Conservation (phyloP, 2,113 vertebrate genomes). For the Pluvialis apricaria region DNA sequence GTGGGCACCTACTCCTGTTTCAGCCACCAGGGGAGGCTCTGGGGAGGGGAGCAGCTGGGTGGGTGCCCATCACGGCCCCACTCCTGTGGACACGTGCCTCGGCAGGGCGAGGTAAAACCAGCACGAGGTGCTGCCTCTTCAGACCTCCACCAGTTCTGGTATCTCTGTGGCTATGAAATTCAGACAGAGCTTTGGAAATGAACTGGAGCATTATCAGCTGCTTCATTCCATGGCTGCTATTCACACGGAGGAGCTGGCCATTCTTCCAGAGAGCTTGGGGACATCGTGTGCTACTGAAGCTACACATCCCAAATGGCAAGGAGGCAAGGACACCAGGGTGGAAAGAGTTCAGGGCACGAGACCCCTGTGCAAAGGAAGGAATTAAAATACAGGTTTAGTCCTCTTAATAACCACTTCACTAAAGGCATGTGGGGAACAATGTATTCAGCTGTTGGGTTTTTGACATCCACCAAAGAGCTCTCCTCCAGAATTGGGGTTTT, state of each 20-base stretch:
- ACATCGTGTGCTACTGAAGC: background rate
- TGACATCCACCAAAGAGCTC: background rate
- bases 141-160: background rate
- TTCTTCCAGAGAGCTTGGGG: background rate
- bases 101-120: background rate
- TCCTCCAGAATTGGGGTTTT: background rate
- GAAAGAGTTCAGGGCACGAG: background rate
- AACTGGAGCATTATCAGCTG: background rate
- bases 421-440: background rate
- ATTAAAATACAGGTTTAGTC: background rate
- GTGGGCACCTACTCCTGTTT: background rate
- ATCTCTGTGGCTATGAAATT: background rate
- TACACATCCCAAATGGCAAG: background rate
- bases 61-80: background rate
- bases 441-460: background rate
- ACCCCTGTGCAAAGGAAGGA: background rate
- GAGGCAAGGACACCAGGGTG: background rate
- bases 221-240: background rate
- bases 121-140: background rate
- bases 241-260: background rate
- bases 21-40: background rate
- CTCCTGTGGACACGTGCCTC: background rate
- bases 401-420: background rate
- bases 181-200: background rate
- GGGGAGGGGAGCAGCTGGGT: background rate